These are phyloP conservation scores for Phataginus tricuspis DNA, from an alignment of 2,797 vertebrate species.

Conservation along the genomic window DNA sequence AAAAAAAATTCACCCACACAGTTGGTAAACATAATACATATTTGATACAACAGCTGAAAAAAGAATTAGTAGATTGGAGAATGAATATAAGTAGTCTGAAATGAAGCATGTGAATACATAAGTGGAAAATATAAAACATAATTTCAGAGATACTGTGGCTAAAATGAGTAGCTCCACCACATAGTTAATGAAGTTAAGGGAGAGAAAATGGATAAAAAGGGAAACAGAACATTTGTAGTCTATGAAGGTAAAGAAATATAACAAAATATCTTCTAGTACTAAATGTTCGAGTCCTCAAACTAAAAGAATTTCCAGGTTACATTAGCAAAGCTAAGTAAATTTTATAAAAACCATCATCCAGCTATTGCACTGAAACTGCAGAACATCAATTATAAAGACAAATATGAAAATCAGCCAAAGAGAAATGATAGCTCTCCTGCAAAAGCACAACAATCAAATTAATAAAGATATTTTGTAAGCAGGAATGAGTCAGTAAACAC, in stretches of 20 bases:
- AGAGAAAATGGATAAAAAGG: not conserved
- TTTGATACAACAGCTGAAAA: not conserved
- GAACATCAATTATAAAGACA: not conserved
- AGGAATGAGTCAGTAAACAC: not conserved
- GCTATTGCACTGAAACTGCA: not conserved
- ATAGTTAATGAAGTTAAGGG: not conserved
- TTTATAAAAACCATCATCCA: not conserved
- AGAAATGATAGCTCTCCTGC: not conserved
- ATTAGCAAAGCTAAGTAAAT: not conserved
- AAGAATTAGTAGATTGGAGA: not conserved
- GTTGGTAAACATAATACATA: not conserved
- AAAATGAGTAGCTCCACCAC: not conserved
- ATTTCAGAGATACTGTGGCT: not conserved
- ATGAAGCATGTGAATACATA: not conserved
- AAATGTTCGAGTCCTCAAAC: not conserved
- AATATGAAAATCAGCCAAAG: not conserved
- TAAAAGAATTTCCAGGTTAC: not conserved
- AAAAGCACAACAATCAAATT: not conserved
- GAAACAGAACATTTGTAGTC: not conserved
- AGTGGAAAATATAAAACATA: not conserved
- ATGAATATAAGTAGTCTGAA: not conserved
- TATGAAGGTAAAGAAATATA: not conserved
- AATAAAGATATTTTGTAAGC: not conserved
- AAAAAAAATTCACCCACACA: not conserved
- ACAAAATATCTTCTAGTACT: not conserved